A percentile compares a stretch with the other conserved stretches of the same genome.
These are phyloP conservation scores for Montipora capitata DNA, from an alignment of 92 coral and sea anemone genomes.

Conservation along the genomic window DNA sequence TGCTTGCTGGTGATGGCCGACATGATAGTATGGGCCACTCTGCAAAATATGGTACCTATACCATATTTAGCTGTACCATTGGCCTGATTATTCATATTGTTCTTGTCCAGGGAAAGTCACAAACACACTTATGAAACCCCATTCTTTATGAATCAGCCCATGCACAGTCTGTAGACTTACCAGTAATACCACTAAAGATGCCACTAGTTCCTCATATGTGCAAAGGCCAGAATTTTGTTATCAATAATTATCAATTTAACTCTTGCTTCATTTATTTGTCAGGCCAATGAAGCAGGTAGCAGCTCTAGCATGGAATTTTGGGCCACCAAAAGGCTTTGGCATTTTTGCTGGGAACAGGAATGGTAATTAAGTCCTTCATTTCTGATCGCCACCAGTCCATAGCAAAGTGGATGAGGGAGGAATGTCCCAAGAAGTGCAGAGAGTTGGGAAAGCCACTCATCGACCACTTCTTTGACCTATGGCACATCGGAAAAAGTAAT, in stretches of 20 bases:
- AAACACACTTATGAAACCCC: not conserved
- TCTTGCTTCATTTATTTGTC: not conserved
- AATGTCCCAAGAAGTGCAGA: conserved; percentile 73
- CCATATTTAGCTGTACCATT: conserved; percentile 30
- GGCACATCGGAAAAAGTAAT: conserved; percentile 76
- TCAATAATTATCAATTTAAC: not conserved
- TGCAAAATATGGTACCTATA: conserved; percentile 42
- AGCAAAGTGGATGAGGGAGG: conserved; percentile 78
- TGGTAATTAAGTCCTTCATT: conserved; percentile 63
- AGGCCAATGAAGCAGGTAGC: conserved; percentile 37
- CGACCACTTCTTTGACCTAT: conserved; percentile 70
- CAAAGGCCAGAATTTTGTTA: not conserved
- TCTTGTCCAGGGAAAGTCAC: conserved; percentile 6
- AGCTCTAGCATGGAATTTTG: conserved; percentile 70
- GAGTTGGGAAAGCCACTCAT: conserved; percentile 75
- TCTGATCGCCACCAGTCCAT: conserved; percentile 73
- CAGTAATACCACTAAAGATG: not conserved
- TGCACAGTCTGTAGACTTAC: not conserved
- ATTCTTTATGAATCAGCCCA: not conserved
- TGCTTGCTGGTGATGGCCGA: conserved; percentile 38
- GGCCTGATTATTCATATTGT: conserved; percentile 33
- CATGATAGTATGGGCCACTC: conserved; percentile 46
- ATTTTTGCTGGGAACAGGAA: conserved; percentile 61
- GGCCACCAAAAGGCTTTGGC: conserved; percentile 72
- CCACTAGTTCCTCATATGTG: not conserved